phyloP scores from a whole-genome alignment of 1,140 invertebrate species.

The Microplitis mediator region DNA sequence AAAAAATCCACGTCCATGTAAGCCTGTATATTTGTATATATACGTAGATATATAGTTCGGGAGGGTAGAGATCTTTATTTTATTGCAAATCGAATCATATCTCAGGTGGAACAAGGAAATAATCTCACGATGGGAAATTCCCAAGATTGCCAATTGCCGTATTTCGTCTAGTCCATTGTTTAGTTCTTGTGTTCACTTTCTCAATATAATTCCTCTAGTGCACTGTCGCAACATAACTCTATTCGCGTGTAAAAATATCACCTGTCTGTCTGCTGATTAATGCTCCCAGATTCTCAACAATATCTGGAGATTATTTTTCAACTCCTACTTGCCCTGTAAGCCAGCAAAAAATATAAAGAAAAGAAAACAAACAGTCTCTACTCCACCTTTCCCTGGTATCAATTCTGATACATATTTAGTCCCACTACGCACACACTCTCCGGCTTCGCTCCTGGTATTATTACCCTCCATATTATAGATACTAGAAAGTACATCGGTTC shows the following conservation, averaged over 20 bases:
- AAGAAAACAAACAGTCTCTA: too few relatives aligned
- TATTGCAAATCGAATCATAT: neutral
- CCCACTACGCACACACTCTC: too few relatives aligned
- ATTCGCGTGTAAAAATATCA: slow-evolving; percentile 8
- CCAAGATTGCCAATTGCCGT: neutral
- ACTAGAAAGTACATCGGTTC: too few relatives aligned
- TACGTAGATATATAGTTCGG: too few relatives aligned
- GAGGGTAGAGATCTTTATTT: neutral
- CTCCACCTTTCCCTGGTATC: slow-evolving; percentile 13
- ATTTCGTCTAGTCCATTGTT: neutral
- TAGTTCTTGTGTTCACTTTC: neutral
- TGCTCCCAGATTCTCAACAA: neutral
- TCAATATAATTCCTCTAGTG: neutral
- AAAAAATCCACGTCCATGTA: neutral
- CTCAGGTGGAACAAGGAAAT: neutral
- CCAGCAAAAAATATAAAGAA: neutral
- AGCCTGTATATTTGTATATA: too few relatives aligned
- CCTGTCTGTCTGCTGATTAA: slow-evolving; percentile 7
- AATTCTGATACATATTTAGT: too few relatives aligned
- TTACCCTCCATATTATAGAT: too few relatives aligned
- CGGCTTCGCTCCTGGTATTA: too few relatives aligned
- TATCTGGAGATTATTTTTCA: neutral
- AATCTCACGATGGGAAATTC: neutral
- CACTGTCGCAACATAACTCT: neutral
- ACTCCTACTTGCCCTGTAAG: neutral